phyloP scores from a whole-genome alignment of 2,113 vertebrate genomes.

The Erythrocercus mccallii region DNA sequence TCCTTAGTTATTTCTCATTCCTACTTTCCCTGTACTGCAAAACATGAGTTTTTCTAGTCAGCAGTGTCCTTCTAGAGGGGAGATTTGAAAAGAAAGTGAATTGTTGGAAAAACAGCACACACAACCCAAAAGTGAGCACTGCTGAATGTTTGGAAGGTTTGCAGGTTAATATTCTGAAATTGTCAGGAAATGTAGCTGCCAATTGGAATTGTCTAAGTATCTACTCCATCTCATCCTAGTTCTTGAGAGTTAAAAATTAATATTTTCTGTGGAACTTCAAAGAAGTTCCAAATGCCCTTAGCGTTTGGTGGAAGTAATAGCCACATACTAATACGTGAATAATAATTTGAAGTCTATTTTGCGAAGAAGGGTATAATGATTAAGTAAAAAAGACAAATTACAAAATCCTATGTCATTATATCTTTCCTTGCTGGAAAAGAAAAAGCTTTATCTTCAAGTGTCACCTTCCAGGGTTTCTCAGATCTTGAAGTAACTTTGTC shows the following conservation, averaged over 20 bases:
- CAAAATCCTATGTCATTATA: background rate
- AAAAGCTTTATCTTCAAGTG: background rate
- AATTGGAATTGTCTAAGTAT: background rate
- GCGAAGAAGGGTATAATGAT: background rate
- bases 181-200: background rate
- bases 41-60: background rate
- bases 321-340: background rate
- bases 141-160: background rate
- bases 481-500: background rate
- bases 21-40: background rate
- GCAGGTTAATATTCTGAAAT: background rate
- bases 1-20: background rate
- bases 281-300: background rate
- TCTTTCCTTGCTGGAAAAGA: background rate
- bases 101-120: background rate
- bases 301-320: background rate
- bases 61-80: background rate
- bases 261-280: background rate
- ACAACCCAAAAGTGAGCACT: background rate
- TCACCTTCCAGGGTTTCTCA: background rate
- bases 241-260: background rate
- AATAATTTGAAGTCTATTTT: background rate
- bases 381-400: background rate
- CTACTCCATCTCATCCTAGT: background rate
- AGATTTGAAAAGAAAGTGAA: background rate